Percentiles rank a stretch among this genome's conserved stretches.
These are phyloP conservation scores for Vulpes vulpes DNA, from an alignment of 2,113 vertebrate genomes.

Conservation along the genomic window DNA sequence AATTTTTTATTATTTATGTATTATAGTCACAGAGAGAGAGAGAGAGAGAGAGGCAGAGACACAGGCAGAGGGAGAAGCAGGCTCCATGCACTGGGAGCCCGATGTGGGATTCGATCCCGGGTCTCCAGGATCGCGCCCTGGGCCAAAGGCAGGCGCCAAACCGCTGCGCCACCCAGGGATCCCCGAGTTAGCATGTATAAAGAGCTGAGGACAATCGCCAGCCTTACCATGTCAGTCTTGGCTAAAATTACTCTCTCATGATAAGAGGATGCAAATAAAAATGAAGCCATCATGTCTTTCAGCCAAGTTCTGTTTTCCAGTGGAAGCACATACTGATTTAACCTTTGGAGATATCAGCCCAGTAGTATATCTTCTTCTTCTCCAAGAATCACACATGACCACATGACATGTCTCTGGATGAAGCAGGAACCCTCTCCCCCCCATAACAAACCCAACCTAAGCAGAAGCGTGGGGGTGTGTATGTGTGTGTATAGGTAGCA, in stretches of 20 bases:
- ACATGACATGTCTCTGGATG: neutral
- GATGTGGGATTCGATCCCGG: too few relatives aligned
- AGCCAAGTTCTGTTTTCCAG: conserved; percentile 12
- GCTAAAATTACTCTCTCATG: neutral
- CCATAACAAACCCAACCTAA: neutral
- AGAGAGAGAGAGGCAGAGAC: too few relatives aligned
- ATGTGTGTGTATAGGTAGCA: neutral
- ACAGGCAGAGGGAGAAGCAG: too few relatives aligned
- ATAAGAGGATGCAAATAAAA: conserved; percentile 29
- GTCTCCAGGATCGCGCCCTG: too few relatives aligned
- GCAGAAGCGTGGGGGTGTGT: neutral
- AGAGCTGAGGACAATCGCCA: neutral
- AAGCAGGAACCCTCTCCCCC: neutral
- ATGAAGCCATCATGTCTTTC: neutral
- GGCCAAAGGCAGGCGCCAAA: too few relatives aligned
- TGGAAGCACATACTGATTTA: neutral
- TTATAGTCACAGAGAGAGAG: too few relatives aligned
- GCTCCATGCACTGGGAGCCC: too few relatives aligned
- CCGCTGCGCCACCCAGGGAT: too few relatives aligned
- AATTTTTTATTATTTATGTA: too few relatives aligned
- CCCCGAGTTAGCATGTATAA: neutral
- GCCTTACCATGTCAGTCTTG: neutral
- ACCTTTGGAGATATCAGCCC: neutral
- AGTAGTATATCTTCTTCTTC: neutral
- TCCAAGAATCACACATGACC: neutral